Evolutionary conservation across 1,140 invertebrate species (phyloP).

Genomic region (Ips nitidus): DNA sequence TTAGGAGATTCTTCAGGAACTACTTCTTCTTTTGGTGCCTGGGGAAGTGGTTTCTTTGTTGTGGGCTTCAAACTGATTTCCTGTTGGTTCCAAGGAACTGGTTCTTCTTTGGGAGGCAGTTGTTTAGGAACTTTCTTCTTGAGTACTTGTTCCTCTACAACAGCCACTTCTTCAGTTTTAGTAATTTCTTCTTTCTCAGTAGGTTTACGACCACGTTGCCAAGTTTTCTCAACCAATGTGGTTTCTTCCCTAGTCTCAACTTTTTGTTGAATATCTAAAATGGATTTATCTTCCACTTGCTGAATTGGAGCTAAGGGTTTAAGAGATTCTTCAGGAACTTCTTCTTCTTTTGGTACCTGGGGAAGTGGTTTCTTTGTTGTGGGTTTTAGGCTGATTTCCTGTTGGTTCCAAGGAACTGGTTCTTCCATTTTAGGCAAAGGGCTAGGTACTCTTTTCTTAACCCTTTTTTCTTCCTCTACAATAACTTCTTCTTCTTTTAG

Average conservation of each 20-base stretch:
- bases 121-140: neutral
- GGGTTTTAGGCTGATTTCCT: conserved; percentile 42
- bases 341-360: neutral
- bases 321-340: neutral
- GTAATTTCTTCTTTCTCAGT: conserved; percentile 49
- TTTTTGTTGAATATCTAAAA: neutral
- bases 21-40: conserved; percentile 15
- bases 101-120: conserved; percentile 31
- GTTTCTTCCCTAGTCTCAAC: neutral
- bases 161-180: conserved; percentile 48
- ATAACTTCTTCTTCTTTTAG: neutral
- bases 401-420: conserved; percentile 52
- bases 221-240: neutral
- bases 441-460: no score
- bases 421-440: neutral
- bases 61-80: conserved; percentile 53
- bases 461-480: neutral
- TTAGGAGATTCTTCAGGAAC: conserved; percentile 43
- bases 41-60: neutral
- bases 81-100: conserved; percentile 54
- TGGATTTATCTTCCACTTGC: conserved; percentile 11
- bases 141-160: conserved; percentile 44
- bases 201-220: conserved; percentile 36
- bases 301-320: conserved; percentile 1
- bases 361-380: no score